These are phyloP conservation scores for Proteles cristata DNA, from an alignment of 2,113 vertebrate genomes.

Conservation along the genomic window DNA sequence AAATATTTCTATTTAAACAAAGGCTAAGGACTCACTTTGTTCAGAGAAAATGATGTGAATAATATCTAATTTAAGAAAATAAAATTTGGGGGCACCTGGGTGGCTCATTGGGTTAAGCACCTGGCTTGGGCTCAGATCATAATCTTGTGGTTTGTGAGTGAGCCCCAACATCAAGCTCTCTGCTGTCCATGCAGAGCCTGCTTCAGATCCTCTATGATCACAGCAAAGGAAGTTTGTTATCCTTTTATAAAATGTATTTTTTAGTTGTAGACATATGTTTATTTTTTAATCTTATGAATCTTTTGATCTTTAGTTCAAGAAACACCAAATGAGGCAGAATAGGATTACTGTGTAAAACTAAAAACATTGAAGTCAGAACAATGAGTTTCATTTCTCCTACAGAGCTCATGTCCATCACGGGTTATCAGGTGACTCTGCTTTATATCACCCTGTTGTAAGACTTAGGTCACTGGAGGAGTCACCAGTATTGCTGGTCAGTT, in stretches of 20 bases:
- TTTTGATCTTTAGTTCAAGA: not conserved
- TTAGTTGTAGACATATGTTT: not conserved
- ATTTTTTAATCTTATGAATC: not conserved
- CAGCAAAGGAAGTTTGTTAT: not conserved
- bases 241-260: not conserved
- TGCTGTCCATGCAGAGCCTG: too few species aligned
- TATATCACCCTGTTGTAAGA: not conserved
- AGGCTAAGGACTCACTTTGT: not conserved
- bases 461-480: not conserved
- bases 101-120: too few species aligned
- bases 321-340: not conserved
- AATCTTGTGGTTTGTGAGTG: too few species aligned
- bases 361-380: not conserved
- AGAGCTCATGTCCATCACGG: not conserved
- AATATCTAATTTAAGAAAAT: not conserved
- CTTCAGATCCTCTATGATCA: not conserved
- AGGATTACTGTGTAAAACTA: not conserved
- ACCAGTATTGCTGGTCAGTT: not conserved
- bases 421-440: not conserved
- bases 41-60: not conserved
- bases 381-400: not conserved
- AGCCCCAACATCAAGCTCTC: too few species aligned
- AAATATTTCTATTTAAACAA: not conserved
- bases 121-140: too few species aligned
- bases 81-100: not conserved